phyloP scores from a whole-genome alignment of 2,888 invertebrate genomes.

The Andrena haemorrhoa region DNA sequence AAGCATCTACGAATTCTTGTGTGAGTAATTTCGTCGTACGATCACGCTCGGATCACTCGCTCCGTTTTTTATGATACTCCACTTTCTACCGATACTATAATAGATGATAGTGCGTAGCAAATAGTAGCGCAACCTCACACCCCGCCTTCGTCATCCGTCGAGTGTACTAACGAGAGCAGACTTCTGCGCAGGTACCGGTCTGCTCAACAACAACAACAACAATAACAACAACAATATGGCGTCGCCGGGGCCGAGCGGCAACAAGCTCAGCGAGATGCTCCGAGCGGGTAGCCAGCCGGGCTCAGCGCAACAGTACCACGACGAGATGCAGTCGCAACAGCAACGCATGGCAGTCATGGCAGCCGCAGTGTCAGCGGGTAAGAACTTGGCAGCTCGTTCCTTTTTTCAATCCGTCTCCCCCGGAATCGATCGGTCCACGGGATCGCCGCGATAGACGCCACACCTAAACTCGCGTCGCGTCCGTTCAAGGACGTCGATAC shows the following conservation, averaged over 20 bases:
- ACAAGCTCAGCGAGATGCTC: slow-evolving; percentile 84
- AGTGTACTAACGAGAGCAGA: slow-evolving; percentile 84
- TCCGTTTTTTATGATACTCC: slow-evolving; percentile 36
- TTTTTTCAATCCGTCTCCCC: slow-evolving; percentile 1
- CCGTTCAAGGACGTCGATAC: slow-evolving; percentile 56
- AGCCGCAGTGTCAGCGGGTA: slow-evolving; percentile 83
- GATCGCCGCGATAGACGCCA: slow-evolving; percentile 16
- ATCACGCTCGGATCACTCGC: slow-evolving; percentile 49
- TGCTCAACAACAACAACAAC: slow-evolving; percentile 89
- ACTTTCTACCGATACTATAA: slow-evolving; percentile 23
- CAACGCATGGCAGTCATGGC: slow-evolving; percentile 84
- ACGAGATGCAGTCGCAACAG: slow-evolving; percentile 89
- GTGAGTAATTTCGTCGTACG: slow-evolving; percentile 70
- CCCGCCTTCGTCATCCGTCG: slow-evolving; percentile 8
- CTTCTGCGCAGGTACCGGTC: slow-evolving; percentile 88
- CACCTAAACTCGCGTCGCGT: background rate
- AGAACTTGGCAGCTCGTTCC: slow-evolving; percentile 43
- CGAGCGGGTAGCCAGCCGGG: slow-evolving; percentile 82
- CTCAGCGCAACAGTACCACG: slow-evolving; percentile 83
- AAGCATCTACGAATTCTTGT: slow-evolving; percentile 68
- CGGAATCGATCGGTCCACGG: slow-evolving; percentile 16
- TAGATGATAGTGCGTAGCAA: slow-evolving; percentile 25
- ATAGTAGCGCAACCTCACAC: slow-evolving; percentile 28
- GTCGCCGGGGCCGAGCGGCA: slow-evolving; percentile 83
- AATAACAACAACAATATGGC: slow-evolving; percentile 88